Evolutionary conservation across 2,113 vertebrate genomes (phyloP).

Genomic region (Symphodus melops): DNA sequence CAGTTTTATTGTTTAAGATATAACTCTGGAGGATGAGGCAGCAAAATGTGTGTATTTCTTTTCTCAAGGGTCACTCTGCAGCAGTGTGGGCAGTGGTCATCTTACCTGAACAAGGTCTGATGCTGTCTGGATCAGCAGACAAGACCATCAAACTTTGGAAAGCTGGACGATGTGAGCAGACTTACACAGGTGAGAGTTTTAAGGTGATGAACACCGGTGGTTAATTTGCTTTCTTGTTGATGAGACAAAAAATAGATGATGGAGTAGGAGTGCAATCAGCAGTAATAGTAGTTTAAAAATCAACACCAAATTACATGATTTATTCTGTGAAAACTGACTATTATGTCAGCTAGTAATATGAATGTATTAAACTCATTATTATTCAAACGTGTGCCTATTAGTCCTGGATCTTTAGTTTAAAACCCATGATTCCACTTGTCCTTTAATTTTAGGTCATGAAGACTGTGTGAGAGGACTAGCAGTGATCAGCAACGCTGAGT

Average conservation of each 20-base stretch:
- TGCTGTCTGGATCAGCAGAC: constrained; percentile 97
- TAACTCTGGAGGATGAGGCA: not conserved
- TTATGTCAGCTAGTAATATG: not conserved
- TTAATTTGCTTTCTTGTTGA: too few species aligned
- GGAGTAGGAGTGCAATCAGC: too few species aligned
- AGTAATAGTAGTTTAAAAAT: too few species aligned
- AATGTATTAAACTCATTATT: not conserved
- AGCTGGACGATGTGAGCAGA: constrained; percentile 94
- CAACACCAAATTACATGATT: too few species aligned
- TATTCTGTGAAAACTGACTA: not conserved
- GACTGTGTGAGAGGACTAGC: constrained; percentile 96
- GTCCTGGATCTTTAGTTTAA: not conserved
- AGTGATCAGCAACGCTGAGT: constrained; percentile 90
- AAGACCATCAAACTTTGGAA: constrained; percentile 99
- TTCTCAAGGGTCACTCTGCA: constrained; percentile 90
- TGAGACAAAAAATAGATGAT: not conserved
- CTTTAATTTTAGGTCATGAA: constrained; percentile 89
- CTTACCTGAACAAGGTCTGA: constrained; percentile 94
- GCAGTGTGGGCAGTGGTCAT: constrained; percentile 97
- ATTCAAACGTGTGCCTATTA: not conserved
- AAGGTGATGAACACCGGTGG: too few species aligned
- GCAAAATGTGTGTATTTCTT: not conserved
- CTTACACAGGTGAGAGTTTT: constrained; percentile 87
- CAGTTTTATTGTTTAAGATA: not conserved
- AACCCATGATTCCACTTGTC: not conserved